phyloP scores from a whole-genome alignment of 2,888 invertebrate species.

The Latheticus oryzae region DNA sequence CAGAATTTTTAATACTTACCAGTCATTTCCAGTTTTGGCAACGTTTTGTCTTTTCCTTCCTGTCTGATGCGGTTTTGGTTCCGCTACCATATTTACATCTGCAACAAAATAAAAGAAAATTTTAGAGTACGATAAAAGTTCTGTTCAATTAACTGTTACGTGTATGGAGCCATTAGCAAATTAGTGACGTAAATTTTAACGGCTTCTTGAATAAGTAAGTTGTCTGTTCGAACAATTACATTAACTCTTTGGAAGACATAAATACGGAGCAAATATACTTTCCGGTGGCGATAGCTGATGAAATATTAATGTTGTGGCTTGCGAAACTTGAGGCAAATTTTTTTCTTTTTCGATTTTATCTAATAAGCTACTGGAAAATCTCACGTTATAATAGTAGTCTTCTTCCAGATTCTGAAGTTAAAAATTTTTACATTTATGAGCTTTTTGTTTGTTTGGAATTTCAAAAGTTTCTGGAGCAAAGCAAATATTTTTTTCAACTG shows the following conservation, averaged over 20 bases:
- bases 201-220: conserved; percentile 45
- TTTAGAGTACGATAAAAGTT: background rate
- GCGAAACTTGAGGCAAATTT: no score
- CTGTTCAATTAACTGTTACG: background rate
- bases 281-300: conserved; percentile 10
- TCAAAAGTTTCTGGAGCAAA: no score
- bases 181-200: conserved; percentile 45
- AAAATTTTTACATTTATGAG: no score
- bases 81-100: conserved; percentile 83
- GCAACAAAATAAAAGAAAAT: conserved; percentile 58
- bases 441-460: no score
- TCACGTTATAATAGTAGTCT: background rate
- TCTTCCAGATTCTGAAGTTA: no score
- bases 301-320: conserved; percentile 22
- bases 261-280: conserved; percentile 8
- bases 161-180: conserved; percentile 35
- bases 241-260: conserved; percentile 18
- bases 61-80: conserved; percentile 79
- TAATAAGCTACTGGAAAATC: no score
- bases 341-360: no score
- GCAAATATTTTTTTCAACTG: no score
- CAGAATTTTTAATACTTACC: conserved; percentile 66
- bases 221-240: conserved; percentile 32
- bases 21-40: conserved; percentile 75
- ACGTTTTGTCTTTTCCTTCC: conserved; percentile 76